A percentile compares a stretch with the other conserved stretches of the same genome.
phyloP scores from a whole-genome alignment of 2,888 invertebrate genomes.

The Sisyra terminalis region DNA sequence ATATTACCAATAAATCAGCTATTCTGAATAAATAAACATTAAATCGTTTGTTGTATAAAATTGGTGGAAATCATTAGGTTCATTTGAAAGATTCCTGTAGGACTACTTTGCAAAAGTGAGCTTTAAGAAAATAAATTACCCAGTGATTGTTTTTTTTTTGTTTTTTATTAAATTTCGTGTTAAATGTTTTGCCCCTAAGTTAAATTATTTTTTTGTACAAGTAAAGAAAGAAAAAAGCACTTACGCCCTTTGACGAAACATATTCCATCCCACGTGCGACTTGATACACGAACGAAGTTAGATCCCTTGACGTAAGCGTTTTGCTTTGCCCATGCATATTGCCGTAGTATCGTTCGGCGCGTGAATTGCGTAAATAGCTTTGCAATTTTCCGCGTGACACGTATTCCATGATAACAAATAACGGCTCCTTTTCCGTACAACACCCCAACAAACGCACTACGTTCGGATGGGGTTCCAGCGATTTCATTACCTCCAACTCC shows the following conservation, averaged over 20 bases:
- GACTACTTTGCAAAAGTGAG: too few relatives aligned
- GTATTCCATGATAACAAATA: slow-evolving; percentile 85
- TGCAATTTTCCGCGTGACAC: slow-evolving; percentile 79
- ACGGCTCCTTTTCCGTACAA: slow-evolving; percentile 81
- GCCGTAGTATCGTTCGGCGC: slow-evolving; percentile 69
- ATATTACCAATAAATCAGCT: too few relatives aligned
- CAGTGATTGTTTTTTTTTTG: too few relatives aligned
- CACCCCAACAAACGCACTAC: slow-evolving; percentile 77
- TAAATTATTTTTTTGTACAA: neutral
- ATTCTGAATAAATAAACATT: too few relatives aligned
- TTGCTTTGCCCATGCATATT: slow-evolving; percentile 62
- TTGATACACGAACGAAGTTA: slow-evolving; percentile 83
- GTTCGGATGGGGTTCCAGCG: slow-evolving; percentile 76
- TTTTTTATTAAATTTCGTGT: too few relatives aligned
- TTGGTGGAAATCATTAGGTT: too few relatives aligned
- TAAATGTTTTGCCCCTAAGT: too few relatives aligned
- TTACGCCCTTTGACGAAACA: slow-evolving; percentile 66
- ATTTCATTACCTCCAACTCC: slow-evolving; percentile 84
- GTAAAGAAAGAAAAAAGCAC: slow-evolving; percentile 17
- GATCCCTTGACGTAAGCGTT: slow-evolving; percentile 66
- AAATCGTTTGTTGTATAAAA: too few relatives aligned
- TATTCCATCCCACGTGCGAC: slow-evolving; percentile 83
- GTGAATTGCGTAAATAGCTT: slow-evolving; percentile 68
- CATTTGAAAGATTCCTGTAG: too few relatives aligned
- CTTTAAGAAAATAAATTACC: too few relatives aligned